phyloP scores from a whole-genome alignment of 2,888 invertebrate genomes.

The Hydriomena furcata region DNA sequence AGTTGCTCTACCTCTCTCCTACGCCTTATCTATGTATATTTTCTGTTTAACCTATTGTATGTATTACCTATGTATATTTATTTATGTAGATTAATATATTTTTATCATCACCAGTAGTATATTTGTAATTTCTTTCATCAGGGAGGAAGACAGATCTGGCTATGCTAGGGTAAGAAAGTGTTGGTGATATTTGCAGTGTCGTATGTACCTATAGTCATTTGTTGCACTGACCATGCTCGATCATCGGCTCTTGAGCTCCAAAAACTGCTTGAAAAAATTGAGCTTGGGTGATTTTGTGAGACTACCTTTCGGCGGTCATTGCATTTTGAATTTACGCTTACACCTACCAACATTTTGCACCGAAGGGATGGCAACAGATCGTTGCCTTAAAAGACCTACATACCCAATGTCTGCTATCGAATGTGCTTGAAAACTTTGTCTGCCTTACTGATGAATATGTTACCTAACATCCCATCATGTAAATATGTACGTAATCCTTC shows the following conservation, averaged over 20 bases:
- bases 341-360: constrained; percentile 57
- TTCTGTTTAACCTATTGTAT: constrained; percentile 37
- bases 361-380: constrained; percentile 33
- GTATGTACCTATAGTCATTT: constrained; percentile 54
- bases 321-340: constrained; percentile 65
- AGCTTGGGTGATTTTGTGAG: constrained; percentile 49
- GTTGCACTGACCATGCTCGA: constrained; percentile 56
- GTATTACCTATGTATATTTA: constrained; percentile 44
- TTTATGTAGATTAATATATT: constrained; percentile 42
- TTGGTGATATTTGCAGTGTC: constrained; percentile 71
- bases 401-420: constrained; percentile 53
- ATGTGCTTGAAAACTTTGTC: constrained; percentile 70
- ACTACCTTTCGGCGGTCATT: constrained; percentile 36
- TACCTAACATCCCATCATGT: constrained; percentile 53
- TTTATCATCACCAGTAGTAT: constrained; percentile 51
- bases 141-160: constrained; percentile 83
- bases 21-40: constrained; percentile 36
- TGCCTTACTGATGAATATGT: constrained; percentile 80
- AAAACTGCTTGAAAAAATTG: constrained; percentile 44
- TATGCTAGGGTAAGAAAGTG: constrained; percentile 82
- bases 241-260: constrained; percentile 41
- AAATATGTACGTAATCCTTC: constrained; percentile 55
- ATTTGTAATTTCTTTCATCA: constrained; percentile 80
- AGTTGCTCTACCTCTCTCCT: constrained; percentile 34
- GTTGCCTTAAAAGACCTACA: constrained; percentile 32